phyloP scores from a whole-genome alignment of 2,797 vertebrate species.

The Vireo griseus region DNA sequence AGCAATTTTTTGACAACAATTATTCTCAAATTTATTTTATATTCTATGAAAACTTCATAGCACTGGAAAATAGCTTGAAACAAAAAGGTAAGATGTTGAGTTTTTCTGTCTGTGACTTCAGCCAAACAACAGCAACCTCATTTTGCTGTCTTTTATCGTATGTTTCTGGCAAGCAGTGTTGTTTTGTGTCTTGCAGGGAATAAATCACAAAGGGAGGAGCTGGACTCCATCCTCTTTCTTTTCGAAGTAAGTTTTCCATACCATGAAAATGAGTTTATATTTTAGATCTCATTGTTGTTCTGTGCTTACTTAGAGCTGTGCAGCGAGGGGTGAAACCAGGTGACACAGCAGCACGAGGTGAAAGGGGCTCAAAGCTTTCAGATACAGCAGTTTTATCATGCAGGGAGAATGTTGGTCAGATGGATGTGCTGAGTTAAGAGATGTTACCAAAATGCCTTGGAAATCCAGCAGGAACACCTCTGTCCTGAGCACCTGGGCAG shows the following conservation, averaged over 20 bases:
- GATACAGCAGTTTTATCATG: neutral
- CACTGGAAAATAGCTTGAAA: slow-evolving; percentile 98
- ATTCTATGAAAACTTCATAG: slow-evolving; percentile 99
- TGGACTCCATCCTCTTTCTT: slow-evolving; percentile 99
- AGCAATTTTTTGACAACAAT: slow-evolving; percentile 95
- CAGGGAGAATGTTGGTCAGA: neutral
- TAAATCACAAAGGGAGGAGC: slow-evolving; percentile 99
- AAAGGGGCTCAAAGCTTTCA: neutral
- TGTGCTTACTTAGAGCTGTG: neutral
- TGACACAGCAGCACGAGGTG: too few relatives aligned
- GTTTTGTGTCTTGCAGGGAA: slow-evolving; percentile 84
- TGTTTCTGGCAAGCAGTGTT: neutral
- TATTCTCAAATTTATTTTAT: slow-evolving; percentile 99
- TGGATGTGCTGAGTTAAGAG: neutral
- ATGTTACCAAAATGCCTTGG: neutral
- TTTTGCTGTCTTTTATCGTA: accelerated
- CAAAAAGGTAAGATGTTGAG: slow-evolving; percentile 87
- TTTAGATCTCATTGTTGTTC: neutral
- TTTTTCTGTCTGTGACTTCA: neutral
- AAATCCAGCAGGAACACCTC: neutral
- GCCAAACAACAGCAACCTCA: neutral
- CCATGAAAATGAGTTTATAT: neutral
- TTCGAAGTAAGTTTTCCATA: slow-evolving; percentile 91
- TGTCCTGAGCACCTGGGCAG: neutral
- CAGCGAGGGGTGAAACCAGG: neutral